Percentiles rank a stretch among this genome's conserved stretches.
These are phyloP conservation scores for Sorex araneus DNA, from an alignment of 2,113 vertebrate species.

Conservation along the genomic window DNA sequence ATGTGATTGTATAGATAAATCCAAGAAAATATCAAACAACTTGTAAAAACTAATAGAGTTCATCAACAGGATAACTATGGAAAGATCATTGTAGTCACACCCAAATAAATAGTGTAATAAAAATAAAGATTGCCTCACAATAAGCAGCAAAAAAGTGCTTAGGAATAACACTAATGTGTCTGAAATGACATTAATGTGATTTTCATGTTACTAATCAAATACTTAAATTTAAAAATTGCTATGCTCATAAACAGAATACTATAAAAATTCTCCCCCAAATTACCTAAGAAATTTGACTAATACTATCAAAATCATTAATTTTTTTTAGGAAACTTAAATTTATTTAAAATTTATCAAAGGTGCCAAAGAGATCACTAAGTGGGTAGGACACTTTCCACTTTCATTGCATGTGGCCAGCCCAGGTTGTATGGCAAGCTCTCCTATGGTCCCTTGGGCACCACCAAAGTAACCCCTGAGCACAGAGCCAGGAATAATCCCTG, in stretches of 20 bases:
- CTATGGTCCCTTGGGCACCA: too few relatives aligned
- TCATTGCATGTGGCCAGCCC: too few relatives aligned
- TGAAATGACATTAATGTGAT: not conserved
- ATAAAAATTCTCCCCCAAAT: not conserved
- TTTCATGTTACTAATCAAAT: not conserved
- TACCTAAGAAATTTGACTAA: not conserved
- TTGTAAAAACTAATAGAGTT: conserved; percentile 9
- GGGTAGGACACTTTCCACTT: too few relatives aligned
- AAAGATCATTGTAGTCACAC: not conserved
- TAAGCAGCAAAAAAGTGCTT: not conserved
- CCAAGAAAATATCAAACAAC: not conserved
- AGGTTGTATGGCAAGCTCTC: too few relatives aligned
- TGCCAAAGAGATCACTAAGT: too few relatives aligned
- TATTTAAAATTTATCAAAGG: too few relatives aligned
- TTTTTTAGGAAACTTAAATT: too few relatives aligned
- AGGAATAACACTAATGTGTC: not conserved
- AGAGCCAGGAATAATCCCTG: too few relatives aligned
- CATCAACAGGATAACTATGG: not conserved
- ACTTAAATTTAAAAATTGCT: not conserved
- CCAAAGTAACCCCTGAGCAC: too few relatives aligned
- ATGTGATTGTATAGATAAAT: not conserved
- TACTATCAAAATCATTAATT: too few relatives aligned
- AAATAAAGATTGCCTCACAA: not conserved
- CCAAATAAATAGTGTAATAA: not conserved
- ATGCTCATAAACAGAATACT: conserved; percentile 2